A percentile compares a stretch with the other conserved stretches of the same genome.
These are phyloP conservation scores for Cerceris rybyensis DNA, from an alignment of 2,888 invertebrate genomes.

Conservation along the genomic window DNA sequence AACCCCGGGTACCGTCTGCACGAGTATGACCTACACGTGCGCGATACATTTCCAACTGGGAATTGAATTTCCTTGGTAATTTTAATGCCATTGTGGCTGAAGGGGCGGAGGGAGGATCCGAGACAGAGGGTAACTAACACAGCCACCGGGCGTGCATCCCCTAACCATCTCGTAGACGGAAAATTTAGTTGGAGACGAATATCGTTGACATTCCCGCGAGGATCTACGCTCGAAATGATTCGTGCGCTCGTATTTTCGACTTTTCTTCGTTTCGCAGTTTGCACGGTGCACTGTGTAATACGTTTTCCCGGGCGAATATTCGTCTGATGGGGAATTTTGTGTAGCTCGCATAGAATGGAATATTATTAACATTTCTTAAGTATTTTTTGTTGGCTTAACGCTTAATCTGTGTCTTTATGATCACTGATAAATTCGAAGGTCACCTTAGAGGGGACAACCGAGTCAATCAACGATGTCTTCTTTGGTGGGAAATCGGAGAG, in stretches of 20 bases:
- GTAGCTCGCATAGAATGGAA: too few species aligned
- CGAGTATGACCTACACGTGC: slow-evolving; percentile 62
- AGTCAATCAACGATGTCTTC: too few species aligned
- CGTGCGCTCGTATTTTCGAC: neutral
- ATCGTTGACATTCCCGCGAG: slow-evolving; percentile 45
- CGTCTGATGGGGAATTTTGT: too few species aligned
- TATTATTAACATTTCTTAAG: too few species aligned
- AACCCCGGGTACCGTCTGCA: slow-evolving; percentile 26
- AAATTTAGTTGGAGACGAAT: slow-evolving; percentile 64
- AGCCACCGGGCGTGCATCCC: slow-evolving; percentile 48
- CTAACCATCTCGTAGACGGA: slow-evolving; percentile 55
- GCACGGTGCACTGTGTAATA: neutral
- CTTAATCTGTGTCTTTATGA: too few species aligned
- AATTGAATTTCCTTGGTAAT: slow-evolving; percentile 80
- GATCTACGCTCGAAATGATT: slow-evolving; percentile 22
- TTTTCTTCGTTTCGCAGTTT: neutral
- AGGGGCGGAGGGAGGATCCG: slow-evolving; percentile 53
- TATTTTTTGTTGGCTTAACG: too few species aligned
- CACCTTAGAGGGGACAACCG: too few species aligned
- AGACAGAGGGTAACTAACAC: slow-evolving; percentile 70
- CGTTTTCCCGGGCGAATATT: too few species aligned
- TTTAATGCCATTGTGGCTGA: slow-evolving; percentile 78
- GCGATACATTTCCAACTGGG: slow-evolving; percentile 76
- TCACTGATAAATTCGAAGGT: too few species aligned
- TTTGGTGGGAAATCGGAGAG: too few species aligned